Base-by-base conservation (phyloP, 2,797 vertebrate genomes). In the Onychomys leucogaster region DNA sequence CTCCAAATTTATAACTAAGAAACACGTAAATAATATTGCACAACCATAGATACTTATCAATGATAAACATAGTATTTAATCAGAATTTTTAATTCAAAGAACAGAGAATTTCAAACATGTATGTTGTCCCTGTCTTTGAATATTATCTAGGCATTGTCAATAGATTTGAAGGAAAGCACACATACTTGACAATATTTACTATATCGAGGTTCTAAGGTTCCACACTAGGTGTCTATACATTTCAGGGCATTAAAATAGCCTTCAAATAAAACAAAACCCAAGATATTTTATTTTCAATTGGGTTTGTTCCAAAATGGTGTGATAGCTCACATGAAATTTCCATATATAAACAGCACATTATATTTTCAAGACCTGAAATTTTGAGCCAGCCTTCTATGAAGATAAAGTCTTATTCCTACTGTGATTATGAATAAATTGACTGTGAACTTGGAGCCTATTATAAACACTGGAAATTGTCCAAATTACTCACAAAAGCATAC, bases 401-500 rank as follows among this genome's bases (percentile, higher is more conserved):
- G 46, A 83, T 41, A 89, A 87, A 88, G 0, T 91, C 76, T 67
- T 94, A 13, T 61, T 12, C 19, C 57, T 76, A 91, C 19, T 76
- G 27, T 90, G 63, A 76, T 59, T 76, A 17, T 91, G 75, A 88
- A 91, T 57, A 93, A 92, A 94, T 43, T 90, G 46, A 83, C 37
- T n/a, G n/a, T 63, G 37, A 85, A 67, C 25, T 73, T 83, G 29
- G n/a, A 67, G 17, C 37, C 67, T 96, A 7, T 92, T 89, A 77
- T 5, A 91, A 93, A 52, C 13, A 76, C 2, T 46, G 97, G 63
- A 80, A 91, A 71, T 3, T 94, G 98, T 96, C 77, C 55, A 97
- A 95, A 90, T 98, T 52, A 67, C 49, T 85, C 84, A 94, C n/a
- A 89, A 88, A 97, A 96, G 2, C 80, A 52, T 11, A 95, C 80